These are phyloP conservation scores for Actinostola sp. DNA, from an alignment of 92 coral and sea anemone genomes.

Conservation along the genomic window DNA sequence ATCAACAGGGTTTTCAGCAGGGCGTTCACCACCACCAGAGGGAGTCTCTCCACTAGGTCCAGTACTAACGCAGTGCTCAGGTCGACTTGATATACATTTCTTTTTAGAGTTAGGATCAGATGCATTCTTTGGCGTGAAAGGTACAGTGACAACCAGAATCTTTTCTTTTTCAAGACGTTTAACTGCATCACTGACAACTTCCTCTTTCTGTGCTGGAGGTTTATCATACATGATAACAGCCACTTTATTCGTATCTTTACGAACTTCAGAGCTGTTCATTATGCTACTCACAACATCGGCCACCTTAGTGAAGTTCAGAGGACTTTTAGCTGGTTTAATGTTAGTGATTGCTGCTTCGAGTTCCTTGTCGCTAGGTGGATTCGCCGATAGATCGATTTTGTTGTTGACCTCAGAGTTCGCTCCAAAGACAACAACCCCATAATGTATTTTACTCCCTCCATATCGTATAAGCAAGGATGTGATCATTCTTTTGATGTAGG, in stretches of 20 bases:
- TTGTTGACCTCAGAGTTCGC: background rate
- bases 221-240: slow-evolving; percentile 26
- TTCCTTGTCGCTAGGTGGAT: slow-evolving; percentile 8
- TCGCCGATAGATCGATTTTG: slow-evolving; percentile 1
- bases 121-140: slow-evolving; percentile 9
- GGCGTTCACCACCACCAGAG: background rate
- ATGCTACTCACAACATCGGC: slow-evolving; percentile 3
- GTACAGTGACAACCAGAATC: slow-evolving; percentile 28
- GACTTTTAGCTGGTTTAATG: slow-evolving; percentile 7
- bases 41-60: background rate
- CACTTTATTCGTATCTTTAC: slow-evolving; percentile 28
- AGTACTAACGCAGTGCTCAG: slow-evolving; percentile 14
- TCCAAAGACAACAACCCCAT: slow-evolving; percentile 29
- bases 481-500: slow-evolving; percentile 19
- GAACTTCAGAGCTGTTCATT: slow-evolving; percentile 17
- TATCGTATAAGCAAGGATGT: slow-evolving; percentile 12
- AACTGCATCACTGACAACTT: slow-evolving; percentile 1
- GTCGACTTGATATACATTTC: background rate
- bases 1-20: background rate
- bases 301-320: slow-evolving; percentile 20
- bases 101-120: slow-evolving; percentile 1
- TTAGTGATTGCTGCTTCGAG: slow-evolving; percentile 11
- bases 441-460: slow-evolving; percentile 16
- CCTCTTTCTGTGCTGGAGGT: slow-evolving; percentile 1
- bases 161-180: slow-evolving; percentile 25